Evolutionary conservation across 2,888 invertebrate genomes (phyloP).

Genomic region (Xanthia togata): DNA sequence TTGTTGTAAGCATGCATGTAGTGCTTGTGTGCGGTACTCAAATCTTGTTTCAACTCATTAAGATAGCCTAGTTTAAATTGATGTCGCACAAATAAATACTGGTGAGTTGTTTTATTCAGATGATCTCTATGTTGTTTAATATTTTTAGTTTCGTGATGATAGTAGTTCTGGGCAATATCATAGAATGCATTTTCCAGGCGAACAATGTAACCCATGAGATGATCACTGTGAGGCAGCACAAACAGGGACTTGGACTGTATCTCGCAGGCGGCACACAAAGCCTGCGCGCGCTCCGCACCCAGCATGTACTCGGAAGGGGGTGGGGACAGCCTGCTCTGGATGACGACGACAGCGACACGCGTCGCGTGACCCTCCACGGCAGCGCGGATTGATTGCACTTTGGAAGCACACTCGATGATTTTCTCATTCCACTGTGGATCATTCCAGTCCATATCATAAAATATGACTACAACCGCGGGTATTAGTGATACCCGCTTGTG

Average conservation of each 20-base stretch:
- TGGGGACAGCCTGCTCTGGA: conserved; percentile 95
- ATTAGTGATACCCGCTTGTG: conserved; percentile 96
- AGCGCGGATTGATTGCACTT: conserved; percentile 95
- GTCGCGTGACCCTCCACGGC: conserved; percentile 93
- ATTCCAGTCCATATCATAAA: conserved; percentile 99
- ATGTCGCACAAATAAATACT: conserved; percentile 97
- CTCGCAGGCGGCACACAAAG: conserved; percentile 97
- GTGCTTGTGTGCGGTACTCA: conserved; percentile 95
- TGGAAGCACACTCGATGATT: conserved; percentile 97
- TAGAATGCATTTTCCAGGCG: conserved; percentile 98
- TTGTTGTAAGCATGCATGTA: conserved; percentile 97
- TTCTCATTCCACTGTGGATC: conserved; percentile 98
- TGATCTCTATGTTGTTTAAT: conserved; percentile 97
- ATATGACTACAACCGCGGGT: conserved; percentile 98
- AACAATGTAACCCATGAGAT: conserved; percentile 93
- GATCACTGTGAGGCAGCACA: conserved; percentile 97
- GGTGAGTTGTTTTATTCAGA: conserved; percentile 97
- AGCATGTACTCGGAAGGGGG: conserved; percentile 95
- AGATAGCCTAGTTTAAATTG: conserved; percentile 99
- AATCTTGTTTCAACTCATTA: conserved; percentile 97
- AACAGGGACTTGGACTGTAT: conserved; percentile 97
- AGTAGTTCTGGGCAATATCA: conserved; percentile 98
- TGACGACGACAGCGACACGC: conserved; percentile 96
- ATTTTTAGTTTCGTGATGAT: conserved; percentile 96
- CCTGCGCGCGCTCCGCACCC: conserved; percentile 97